phyloP scores from a whole-genome alignment of 1,140 invertebrate genomes.

The Carposina sasakii region DNA sequence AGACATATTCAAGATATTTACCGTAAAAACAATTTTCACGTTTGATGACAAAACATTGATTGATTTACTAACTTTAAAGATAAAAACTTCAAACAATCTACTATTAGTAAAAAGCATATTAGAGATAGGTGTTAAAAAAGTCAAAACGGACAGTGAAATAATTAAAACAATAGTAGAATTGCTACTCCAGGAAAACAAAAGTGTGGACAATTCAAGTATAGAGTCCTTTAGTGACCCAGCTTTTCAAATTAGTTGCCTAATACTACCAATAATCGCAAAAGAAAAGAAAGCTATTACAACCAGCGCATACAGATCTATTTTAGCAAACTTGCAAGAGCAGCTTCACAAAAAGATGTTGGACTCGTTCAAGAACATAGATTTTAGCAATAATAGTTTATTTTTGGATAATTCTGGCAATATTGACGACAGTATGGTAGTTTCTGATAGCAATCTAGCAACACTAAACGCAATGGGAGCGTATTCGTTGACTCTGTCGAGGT shows the following conservation, averaged over 20 bases:
- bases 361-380: conserved; percentile 54
- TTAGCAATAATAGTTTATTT: conserved; percentile 24
- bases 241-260: conserved; percentile 56
- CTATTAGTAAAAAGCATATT: conserved; percentile 44
- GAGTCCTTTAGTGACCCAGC: conserved; percentile 46
- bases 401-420: conserved; percentile 28
- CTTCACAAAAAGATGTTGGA: conserved; percentile 49
- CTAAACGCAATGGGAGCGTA: conserved; percentile 57
- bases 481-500: conserved; percentile 50
- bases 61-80: conserved; percentile 46
- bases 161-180: conserved; percentile 48
- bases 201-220: conserved; percentile 24
- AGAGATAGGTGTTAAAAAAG: conserved; percentile 54
- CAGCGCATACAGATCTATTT: conserved; percentile 51
- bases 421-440: conserved; percentile 36
- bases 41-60: conserved; percentile 40
- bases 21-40: conserved; percentile 46
- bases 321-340: conserved; percentile 60
- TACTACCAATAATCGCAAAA: conserved; percentile 53
- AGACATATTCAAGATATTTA: conserved; percentile 54
- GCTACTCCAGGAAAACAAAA: conserved; percentile 38
- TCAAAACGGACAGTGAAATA: conserved; percentile 48
- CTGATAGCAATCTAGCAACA: conserved; percentile 39
- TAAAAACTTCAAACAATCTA: conserved; percentile 43
- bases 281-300: conserved; percentile 53